These are phyloP conservation scores for Eustalomyia histrio DNA, from an alignment of 2,888 invertebrate genomes.

Conservation along the genomic window DNA sequence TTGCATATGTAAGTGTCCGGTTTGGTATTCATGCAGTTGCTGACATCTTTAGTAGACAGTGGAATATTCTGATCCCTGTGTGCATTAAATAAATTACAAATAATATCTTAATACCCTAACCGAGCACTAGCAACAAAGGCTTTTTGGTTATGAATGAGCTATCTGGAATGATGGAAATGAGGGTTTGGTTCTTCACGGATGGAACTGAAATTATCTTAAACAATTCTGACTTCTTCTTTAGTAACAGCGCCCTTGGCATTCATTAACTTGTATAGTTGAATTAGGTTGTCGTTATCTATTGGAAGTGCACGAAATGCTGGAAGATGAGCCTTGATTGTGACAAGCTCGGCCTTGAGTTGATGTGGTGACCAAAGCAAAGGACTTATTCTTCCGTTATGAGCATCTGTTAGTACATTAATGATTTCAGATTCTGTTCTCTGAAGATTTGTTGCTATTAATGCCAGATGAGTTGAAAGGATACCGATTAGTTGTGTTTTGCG, in stretches of 20 bases:
- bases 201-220: constrained; percentile 13
- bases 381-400: too few species aligned
- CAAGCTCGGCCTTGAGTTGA: constrained; percentile 3
- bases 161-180: constrained; percentile 16
- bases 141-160: constrained; percentile 14
- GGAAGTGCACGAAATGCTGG: constrained; percentile 1
- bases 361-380: too few species aligned
- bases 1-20: too few species aligned
- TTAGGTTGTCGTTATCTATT: background rate
- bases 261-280: constrained; percentile 8
- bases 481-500: background rate
- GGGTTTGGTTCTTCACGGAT: too few species aligned
- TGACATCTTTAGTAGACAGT: too few species aligned
- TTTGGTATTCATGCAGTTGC: too few species aligned
- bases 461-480: constrained; percentile 11
- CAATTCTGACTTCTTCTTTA: constrained; percentile 8
- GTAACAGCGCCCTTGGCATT: too few species aligned
- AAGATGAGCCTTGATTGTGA: constrained; percentile 14
- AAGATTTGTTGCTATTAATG: too few species aligned
- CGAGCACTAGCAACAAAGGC: too few species aligned
- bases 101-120: too few species aligned
- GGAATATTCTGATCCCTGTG: constrained; percentile 7
- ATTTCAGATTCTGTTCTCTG: too few species aligned
- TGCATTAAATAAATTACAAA: constrained; percentile 9
- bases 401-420: too few species aligned